Conservation (phyloP, 2,113 vertebrate genomes). For the Butastur rufipennis region DNA sequence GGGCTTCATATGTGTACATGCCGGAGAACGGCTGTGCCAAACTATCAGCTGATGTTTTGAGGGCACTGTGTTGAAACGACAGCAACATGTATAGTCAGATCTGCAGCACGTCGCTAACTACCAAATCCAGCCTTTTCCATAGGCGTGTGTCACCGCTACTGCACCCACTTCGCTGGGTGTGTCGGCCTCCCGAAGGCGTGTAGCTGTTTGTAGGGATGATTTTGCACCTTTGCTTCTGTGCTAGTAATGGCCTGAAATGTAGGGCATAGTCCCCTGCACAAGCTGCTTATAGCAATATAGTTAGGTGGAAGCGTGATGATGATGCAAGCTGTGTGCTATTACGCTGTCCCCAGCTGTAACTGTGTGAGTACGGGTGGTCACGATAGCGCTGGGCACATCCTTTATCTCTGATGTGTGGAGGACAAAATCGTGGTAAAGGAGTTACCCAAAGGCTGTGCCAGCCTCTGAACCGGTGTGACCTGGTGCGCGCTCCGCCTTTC, state of each 20-base stretch:
- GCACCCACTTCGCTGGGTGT: constrained; percentile 53
- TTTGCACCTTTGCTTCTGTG: constrained; percentile 38
- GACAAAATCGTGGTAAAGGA: not conserved
- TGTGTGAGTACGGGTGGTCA: not conserved
- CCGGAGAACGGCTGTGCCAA: constrained; percentile 3
- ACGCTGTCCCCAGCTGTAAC: not conserved
- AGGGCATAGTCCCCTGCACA: constrained; percentile 38
- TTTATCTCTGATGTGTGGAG: not conserved
- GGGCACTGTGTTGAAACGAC: constrained; percentile 57
- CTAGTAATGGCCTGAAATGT: constrained; percentile 54
- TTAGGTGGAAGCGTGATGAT: not conserved
- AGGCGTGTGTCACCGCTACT: constrained; percentile 63
- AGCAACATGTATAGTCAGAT: constrained; percentile 64
- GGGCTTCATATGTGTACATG: constrained; percentile 32
- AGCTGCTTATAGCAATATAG: not conserved
- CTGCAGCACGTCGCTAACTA: constrained; percentile 24
- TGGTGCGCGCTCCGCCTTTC: rapidly evolving
- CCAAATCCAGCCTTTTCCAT: constrained; percentile 47
- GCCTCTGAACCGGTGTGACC: not conserved
- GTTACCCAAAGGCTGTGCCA: not conserved
- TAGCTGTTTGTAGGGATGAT: constrained; percentile 56
- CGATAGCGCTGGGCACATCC: not conserved
- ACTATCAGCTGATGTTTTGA: constrained; percentile 55
- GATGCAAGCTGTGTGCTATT: not conserved
- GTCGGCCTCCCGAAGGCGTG: constrained; percentile 51